Conservation (phyloP, 2,797 vertebrate genomes). For the Hirundo rustica region DNA sequence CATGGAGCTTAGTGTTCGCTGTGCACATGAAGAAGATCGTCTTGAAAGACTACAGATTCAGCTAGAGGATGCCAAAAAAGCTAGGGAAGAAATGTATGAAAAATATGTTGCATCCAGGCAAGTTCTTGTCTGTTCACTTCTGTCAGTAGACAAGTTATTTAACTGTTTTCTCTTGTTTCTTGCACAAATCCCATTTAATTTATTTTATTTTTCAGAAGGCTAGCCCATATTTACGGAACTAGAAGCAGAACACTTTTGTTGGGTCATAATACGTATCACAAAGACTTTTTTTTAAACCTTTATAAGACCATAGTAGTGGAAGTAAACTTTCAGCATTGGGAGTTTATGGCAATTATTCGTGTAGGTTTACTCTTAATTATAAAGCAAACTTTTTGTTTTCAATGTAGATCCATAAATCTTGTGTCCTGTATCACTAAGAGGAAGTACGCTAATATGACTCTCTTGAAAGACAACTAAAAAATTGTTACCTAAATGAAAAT, state of each 20-base stretch:
- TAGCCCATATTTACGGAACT: neutral
- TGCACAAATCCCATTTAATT: neutral
- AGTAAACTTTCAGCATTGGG: neutral
- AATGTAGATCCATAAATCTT: neutral
- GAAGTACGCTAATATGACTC: neutral
- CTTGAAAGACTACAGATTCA: conserved; percentile 91
- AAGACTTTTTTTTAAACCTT: neutral
- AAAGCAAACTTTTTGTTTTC: neutral
- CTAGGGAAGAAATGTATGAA: conserved; percentile 93
- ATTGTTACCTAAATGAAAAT: neutral
- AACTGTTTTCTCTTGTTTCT: neutral
- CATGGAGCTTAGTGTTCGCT: conserved; percentile 92
- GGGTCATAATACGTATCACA: neutral
- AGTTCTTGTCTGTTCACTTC: neutral
- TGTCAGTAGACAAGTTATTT: neutral
- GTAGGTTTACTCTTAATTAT: neutral
- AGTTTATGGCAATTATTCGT: neutral
- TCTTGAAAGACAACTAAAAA: neutral
- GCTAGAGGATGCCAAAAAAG: conserved; percentile 91
- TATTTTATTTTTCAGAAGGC: neutral
- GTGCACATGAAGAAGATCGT: conserved; percentile 91
- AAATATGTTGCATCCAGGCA: conserved; percentile 95
- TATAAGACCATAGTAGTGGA: neutral
- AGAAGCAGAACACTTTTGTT: neutral
- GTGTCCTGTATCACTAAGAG: neutral